A percentile compares a stretch with the other conserved stretches of the same genome.
phyloP scores from a whole-genome alignment of 2,797 vertebrate genomes.

The Sebastes steindachneri region DNA sequence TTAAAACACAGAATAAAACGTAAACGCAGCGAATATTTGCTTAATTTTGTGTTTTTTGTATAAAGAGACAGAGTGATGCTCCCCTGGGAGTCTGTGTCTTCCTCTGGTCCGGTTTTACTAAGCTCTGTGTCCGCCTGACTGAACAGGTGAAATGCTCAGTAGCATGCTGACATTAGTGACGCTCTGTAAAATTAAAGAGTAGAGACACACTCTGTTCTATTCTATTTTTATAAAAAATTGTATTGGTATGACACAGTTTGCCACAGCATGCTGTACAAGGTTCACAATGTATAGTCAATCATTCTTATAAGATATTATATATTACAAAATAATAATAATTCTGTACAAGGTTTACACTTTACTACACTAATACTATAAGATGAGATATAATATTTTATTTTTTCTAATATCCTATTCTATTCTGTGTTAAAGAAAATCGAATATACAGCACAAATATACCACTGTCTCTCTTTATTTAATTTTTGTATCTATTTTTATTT shows the following conservation, averaged over 20 bases:
- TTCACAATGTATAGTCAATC: neutral
- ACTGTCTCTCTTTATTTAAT: too few species aligned
- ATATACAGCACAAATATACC: neutral
- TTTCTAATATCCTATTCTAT: neutral
- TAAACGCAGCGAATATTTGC: accelerated
- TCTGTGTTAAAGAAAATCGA: neutral
- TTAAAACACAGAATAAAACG: neutral
- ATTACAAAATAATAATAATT: neutral
- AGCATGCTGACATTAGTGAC: constrained; percentile 58
- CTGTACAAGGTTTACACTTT: neutral
- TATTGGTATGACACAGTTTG: neutral
- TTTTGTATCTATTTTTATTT: too few species aligned
- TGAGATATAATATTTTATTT: neutral
- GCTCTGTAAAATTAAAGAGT: constrained; percentile 48
- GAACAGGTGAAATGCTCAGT: constrained; percentile 76
- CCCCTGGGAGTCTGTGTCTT: constrained; percentile 37
- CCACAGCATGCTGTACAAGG: neutral
- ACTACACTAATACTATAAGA: neutral
- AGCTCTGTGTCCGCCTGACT: constrained; percentile 64
- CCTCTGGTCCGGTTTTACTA: constrained; percentile 36
- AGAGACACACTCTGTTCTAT: neutral
- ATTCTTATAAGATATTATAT: neutral
- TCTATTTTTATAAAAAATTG: neutral
- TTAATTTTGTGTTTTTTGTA: neutral
- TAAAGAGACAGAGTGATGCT: neutral